These are phyloP conservation scores for Amiota mariae DNA, from an alignment of 2,888 invertebrate species.

Conservation along the genomic window DNA sequence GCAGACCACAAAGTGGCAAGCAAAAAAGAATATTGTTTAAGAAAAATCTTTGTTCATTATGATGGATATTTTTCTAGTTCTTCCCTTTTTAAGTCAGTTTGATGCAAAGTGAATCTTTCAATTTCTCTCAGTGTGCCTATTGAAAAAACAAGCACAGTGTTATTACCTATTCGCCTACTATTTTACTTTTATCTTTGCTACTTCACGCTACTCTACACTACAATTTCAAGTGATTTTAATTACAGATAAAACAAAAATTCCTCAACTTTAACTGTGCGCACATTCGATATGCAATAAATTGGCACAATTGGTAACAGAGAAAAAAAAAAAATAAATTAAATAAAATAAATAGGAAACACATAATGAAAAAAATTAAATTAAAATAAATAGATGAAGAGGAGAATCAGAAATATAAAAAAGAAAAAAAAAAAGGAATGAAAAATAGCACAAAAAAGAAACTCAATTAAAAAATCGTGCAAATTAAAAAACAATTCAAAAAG, in stretches of 20 bases:
- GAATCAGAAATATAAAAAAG: background rate
- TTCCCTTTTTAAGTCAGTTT: no score
- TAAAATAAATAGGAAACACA: background rate
- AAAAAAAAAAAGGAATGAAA: background rate
- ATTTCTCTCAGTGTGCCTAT: background rate
- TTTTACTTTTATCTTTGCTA: background rate
- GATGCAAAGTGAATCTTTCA: background rate
- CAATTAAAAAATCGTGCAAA: slow-evolving; percentile 11
- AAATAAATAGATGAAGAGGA: background rate
- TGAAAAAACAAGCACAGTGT: background rate
- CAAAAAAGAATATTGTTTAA: no score
- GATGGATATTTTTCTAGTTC: no score
- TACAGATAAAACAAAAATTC: slow-evolving; percentile 21
- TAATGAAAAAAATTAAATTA: slow-evolving; percentile 2
- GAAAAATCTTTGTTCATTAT: no score
- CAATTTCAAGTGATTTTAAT: slow-evolving; percentile 20
- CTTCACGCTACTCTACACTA: background rate
- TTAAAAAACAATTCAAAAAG: slow-evolving; percentile 25
- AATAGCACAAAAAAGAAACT: background rate
- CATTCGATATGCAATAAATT: slow-evolving; percentile 15
- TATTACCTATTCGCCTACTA: slow-evolving; percentile 4
- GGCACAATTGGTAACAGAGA: background rate
- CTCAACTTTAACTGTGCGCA: background rate
- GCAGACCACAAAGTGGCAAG: no score
- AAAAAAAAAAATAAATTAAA: slow-evolving; percentile 3